Conservation (phyloP, 2,888 invertebrate genomes). For the Candidula unifasciata region DNA sequence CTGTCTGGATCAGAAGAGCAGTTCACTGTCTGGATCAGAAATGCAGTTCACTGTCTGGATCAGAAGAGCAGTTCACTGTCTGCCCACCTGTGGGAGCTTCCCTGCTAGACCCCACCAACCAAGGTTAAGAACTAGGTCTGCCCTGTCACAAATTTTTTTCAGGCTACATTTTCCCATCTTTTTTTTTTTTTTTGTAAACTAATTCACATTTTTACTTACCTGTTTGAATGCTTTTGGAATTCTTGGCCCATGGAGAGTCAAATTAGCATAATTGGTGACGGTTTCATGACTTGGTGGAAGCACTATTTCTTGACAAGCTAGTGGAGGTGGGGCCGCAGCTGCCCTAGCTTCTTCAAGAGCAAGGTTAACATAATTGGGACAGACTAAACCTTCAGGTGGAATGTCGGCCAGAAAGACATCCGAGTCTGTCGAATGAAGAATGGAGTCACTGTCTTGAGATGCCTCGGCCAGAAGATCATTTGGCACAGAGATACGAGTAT, state of each 20-base stretch:
- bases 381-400: conserved; percentile 43
- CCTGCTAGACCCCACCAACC: too few species aligned
- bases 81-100: too few species aligned
- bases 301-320: conserved; percentile 11
- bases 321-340: conserved; percentile 38
- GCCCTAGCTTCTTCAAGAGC: conserved; percentile 58
- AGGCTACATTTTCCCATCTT: too few species aligned
- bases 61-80: too few species aligned
- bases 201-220: conserved; percentile 12
- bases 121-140: too few species aligned
- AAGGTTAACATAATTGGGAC: conserved; percentile 67
- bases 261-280: conserved; percentile 54
- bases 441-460: conserved; percentile 45
- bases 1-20: too few species aligned
- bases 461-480: conserved; percentile 48
- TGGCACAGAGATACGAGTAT: conserved; percentile 53
- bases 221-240: conserved; percentile 25
- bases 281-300: conserved; percentile 42
- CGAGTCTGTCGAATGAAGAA: conserved; percentile 57
- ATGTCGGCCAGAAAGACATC: conserved; percentile 64
- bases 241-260: conserved; percentile 43
- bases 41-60: too few species aligned
- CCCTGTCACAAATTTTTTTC: too few species aligned
- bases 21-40: too few species aligned
- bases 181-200: too few species aligned